These are phyloP conservation scores for Azorinus chamasolen DNA, from an alignment of 2,888 invertebrate genomes.

Conservation along the genomic window DNA sequence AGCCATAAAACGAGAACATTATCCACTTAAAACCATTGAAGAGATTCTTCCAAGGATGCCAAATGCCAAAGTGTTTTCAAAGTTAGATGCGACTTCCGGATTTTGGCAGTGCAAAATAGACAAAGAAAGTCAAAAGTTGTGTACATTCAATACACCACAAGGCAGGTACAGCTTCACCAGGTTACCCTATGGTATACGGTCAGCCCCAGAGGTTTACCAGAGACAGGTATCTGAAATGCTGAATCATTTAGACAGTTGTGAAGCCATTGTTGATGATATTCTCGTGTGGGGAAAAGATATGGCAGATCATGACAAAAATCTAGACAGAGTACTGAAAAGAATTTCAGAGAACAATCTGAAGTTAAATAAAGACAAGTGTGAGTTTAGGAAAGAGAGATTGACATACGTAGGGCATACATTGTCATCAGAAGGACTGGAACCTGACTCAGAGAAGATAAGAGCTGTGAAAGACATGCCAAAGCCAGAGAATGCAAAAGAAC, in stretches of 20 bases:
- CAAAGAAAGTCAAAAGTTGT: conserved; percentile 40
- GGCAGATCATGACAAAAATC: conserved; percentile 31
- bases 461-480: conserved; percentile 29
- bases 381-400: conserved; percentile 13
- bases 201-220: conserved; percentile 38
- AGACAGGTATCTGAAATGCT: conserved; percentile 27
- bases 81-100: conserved; percentile 49
- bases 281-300: conserved; percentile 31
- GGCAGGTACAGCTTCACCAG: conserved; percentile 42
- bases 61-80: conserved; percentile 48
- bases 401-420: conserved; percentile 43
- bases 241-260: conserved; percentile 33
- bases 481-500: conserved; percentile 26
- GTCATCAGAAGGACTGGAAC: conserved; percentile 20
- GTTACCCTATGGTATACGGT: conserved; percentile 52
- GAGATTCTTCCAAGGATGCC: conserved; percentile 50
- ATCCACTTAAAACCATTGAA: conserved; percentile 59
- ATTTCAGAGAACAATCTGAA: conserved; percentile 22
- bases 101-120: conserved; percentile 54
- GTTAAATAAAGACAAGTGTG: conserved; percentile 29
- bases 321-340: conserved; percentile 27
- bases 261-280: conserved; percentile 47
- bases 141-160: conserved; percentile 52
- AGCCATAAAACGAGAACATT: conserved; percentile 57
- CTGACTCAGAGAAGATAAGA: conserved; percentile 41